A percentile compares a stretch with the other conserved stretches of the same genome.
These are phyloP conservation scores for Lycocorax pyrrhopterus DNA, from an alignment of 2,113 vertebrate genomes.

Conservation along the genomic window DNA sequence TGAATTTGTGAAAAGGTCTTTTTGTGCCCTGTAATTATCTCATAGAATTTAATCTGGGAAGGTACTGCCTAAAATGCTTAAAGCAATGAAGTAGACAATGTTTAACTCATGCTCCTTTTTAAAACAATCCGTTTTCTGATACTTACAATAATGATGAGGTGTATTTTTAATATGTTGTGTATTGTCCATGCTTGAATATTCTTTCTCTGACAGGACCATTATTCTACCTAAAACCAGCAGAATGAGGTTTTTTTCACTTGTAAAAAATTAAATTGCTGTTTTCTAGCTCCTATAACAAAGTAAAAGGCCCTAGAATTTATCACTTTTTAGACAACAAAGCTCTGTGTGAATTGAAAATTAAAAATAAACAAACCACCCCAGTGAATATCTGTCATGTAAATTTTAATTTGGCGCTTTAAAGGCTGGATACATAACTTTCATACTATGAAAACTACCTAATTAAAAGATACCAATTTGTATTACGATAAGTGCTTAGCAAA, in stretches of 20 bases:
- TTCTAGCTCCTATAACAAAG: neutral
- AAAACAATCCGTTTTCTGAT: constrained; percentile 39
- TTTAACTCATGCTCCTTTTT: constrained; percentile 30
- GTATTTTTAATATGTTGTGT: neutral
- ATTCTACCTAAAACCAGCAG: neutral
- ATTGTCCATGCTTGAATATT: constrained; percentile 17
- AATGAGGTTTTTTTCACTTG: neutral
- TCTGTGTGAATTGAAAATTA: neutral
- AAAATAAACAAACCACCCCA: neutral
- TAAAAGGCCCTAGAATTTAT: neutral
- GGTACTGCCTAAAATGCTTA: constrained; percentile 12
- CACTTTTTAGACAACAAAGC: neutral
- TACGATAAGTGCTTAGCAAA: neutral
- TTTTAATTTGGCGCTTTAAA: neutral
- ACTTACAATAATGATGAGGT: constrained; percentile 11
- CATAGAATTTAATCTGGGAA: constrained; percentile 44
- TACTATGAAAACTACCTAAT: neutral
- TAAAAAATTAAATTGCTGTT: neutral
- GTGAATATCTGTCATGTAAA: neutral
- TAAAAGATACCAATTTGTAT: neutral
- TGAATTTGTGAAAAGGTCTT: constrained; percentile 45
- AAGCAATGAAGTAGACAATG: constrained; percentile 16
- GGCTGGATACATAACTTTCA: neutral
- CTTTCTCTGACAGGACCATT: constrained; percentile 13
- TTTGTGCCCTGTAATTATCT: constrained; percentile 43